Evolutionary conservation across 2,113 vertebrate genomes (phyloP), one percentile per base, ranked within the genome.

Genomic region (Azemiops feae): DNA sequence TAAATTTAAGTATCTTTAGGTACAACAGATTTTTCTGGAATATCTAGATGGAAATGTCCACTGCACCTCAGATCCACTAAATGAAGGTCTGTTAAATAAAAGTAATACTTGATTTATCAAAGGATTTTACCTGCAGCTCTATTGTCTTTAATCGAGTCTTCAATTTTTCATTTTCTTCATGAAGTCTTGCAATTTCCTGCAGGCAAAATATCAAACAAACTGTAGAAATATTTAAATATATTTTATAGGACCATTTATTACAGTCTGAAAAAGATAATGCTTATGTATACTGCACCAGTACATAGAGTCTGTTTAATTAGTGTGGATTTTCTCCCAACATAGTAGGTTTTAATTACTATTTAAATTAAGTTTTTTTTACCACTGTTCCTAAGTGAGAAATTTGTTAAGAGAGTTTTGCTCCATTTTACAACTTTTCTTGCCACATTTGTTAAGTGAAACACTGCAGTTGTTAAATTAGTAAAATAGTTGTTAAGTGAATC

Each of bases 101-200:
- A 39, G 18, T 81, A 6, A 20, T 39, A 39, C 2, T 43, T n/a
- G 4, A 88, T 27, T 92, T 88, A 14, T 74, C 7, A 81, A 53
- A 25, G 23, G 18, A 69, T 20, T 52, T 87, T 97, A 99, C 99
- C 98, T 99, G 99, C 23, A 96, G 97, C 97, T 99, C 99, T 94
- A 98, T 93, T 69, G 97, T 98, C 94, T 97, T 98, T 54, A 99
- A 97, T 87, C 99, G 98, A 90, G 95, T 91, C 96, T 98, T 99
- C 92, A 99, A 95, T 95, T 98, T 99, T 85, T 98, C 98, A 87
- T 99, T 99, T 94, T 99, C 99, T 95, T 99, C 98, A 96, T 99
- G 98, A 94, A 99, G 98, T 97, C 97, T 98, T 88, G 95, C 88
- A 93, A 99, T 99, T 97, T 99, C 98, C 99, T 99, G 95, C 91